Conservation (phyloP, 2,888 invertebrate species). For the Oithona nana region DNA sequence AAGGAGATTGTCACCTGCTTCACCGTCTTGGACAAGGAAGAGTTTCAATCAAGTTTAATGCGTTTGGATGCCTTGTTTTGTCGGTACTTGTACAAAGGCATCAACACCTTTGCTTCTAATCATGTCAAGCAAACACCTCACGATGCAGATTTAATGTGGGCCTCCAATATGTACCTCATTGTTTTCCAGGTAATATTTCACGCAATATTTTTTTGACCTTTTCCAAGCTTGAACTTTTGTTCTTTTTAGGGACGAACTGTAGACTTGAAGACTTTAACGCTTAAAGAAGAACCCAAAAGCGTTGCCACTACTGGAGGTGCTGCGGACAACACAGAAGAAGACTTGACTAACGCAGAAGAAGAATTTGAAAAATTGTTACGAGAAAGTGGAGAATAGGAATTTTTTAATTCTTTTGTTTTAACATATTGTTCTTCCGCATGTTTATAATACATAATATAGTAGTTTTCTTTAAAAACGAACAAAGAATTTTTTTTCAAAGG, state of each 20-base stretch:
- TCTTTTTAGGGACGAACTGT: conserved; percentile 16
- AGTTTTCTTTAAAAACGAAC: no score
- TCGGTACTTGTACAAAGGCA: conserved; percentile 14
- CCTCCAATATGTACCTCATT: conserved; percentile 15
- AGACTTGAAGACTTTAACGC: conserved; percentile 13
- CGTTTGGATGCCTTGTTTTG: conserved; percentile 12
- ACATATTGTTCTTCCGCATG: no score
- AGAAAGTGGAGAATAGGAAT: conserved; percentile 15
- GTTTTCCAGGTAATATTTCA: conserved; percentile 7
- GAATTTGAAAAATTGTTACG: conserved; percentile 15
- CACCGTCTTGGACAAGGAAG: conserved; percentile 12
- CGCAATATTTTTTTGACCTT: background rate
- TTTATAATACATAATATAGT: no score
- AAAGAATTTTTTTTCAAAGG: no score
- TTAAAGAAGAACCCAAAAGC: conserved; percentile 10
- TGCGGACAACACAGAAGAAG: conserved; percentile 10
- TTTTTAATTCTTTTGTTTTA: no score
- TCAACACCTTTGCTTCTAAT: conserved; percentile 10
- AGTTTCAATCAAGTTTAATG: conserved; percentile 1
- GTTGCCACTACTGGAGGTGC: background rate
- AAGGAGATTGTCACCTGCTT: conserved; percentile 9
- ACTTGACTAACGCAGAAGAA: conserved; percentile 10
- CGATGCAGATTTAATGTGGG: conserved; percentile 15
- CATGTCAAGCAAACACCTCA: conserved; percentile 16
- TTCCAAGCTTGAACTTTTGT: background rate